These are phyloP conservation scores for Emmelina monodactyla DNA, from an alignment of 2,888 invertebrate species.

Conservation along the genomic window DNA sequence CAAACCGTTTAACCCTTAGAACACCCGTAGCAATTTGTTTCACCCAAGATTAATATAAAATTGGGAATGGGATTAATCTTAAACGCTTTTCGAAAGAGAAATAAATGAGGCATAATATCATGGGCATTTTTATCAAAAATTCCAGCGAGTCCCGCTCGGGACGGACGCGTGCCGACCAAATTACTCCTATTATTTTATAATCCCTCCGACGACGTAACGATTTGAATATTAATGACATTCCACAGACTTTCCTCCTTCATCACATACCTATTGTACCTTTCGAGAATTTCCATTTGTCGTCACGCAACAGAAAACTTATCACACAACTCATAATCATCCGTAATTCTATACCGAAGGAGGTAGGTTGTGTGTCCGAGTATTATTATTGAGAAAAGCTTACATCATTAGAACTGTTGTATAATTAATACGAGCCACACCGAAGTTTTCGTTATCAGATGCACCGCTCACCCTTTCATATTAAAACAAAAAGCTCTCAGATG, in stretches of 20 bases:
- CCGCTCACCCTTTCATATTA: neutral
- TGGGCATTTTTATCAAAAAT: slow-evolving; percentile 59
- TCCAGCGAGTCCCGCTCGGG: slow-evolving; percentile 27
- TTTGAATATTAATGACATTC: slow-evolving; percentile 66
- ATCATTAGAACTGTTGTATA: too few species aligned
- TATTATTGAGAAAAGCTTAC: too few species aligned
- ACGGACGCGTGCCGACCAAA: slow-evolving; percentile 50
- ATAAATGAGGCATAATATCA: slow-evolving; percentile 58
- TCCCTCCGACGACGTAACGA: slow-evolving; percentile 62
- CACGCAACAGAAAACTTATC: too few species aligned
- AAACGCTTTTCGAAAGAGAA: slow-evolving; percentile 51
- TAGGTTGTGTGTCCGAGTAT: too few species aligned
- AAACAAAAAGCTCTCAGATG: slow-evolving; percentile 1
- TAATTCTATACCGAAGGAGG: too few species aligned
- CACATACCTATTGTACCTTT: too few species aligned
- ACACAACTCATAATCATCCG: too few species aligned
- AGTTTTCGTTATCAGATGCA: neutral
- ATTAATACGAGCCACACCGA: neutral
- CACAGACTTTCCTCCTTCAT: slow-evolving; percentile 43
- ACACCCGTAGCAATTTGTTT: too few species aligned
- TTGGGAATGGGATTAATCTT: too few species aligned
- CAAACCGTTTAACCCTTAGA: too few species aligned
- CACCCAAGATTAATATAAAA: too few species aligned
- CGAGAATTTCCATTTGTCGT: too few species aligned
- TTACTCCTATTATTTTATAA: slow-evolving; percentile 67